Evolutionary conservation across 2,888 invertebrate genomes (phyloP).

Genomic region (Trichogramma evanescens): DNA sequence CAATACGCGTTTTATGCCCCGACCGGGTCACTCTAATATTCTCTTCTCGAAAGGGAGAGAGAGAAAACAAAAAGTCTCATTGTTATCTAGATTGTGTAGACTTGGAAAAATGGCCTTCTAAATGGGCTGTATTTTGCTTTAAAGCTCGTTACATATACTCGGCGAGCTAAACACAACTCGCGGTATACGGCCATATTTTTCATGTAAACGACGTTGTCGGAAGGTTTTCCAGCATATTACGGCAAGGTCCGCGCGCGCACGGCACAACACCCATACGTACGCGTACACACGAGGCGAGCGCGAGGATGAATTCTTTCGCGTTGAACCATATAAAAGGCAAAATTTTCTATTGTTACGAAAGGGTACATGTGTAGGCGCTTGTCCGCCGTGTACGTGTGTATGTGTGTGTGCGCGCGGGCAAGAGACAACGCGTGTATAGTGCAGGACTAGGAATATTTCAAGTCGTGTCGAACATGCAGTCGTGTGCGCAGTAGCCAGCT

Average conservation of each 20-base stretch:
- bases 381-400: too few relatives aligned
- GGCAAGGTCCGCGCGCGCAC: too few relatives aligned
- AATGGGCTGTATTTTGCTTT: too few relatives aligned
- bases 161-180: background rate
- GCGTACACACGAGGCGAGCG: background rate
- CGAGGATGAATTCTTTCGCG: conserved; percentile 8
- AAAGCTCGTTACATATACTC: too few relatives aligned
- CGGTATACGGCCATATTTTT: background rate
- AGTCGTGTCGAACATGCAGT: background rate
- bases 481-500: background rate
- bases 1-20: too few relatives aligned
- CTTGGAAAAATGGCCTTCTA: too few relatives aligned
- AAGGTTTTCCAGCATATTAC: background rate
- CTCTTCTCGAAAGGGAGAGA: background rate
- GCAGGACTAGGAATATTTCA: background rate
- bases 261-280: background rate
- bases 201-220: background rate
- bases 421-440: too few relatives aligned
- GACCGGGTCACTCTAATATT: background rate
- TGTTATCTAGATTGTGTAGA: too few relatives aligned
- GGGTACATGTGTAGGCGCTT: background rate
- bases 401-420: too few relatives aligned
- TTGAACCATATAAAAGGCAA: conserved; percentile 4
- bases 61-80: background rate
- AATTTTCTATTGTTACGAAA: conserved; percentile 11